Evolutionary conservation across 2,888 invertebrate species (phyloP).

Genomic region (Folsomia manolachei): DNA sequence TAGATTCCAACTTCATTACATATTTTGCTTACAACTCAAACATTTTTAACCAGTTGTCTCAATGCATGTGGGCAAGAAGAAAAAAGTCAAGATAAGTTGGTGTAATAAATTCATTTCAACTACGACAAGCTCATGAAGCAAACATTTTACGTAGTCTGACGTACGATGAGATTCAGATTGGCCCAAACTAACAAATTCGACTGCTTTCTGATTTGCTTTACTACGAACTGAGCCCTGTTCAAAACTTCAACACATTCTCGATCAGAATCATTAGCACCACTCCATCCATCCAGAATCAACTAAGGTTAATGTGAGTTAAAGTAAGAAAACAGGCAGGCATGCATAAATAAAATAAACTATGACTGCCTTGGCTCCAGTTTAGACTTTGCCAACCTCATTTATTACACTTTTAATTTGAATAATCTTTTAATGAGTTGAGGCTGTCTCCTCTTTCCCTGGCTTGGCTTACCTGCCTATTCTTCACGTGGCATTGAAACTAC

Average conservation of each 20-base stretch:
- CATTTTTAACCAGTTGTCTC: background rate
- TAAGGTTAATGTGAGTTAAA: too few species aligned
- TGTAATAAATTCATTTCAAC: background rate
- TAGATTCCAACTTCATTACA: constrained; percentile 6
- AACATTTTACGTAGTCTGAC: background rate
- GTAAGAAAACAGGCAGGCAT: too few species aligned
- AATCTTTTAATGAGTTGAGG: constrained; percentile 15
- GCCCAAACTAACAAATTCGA: background rate
- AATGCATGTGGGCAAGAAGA: too few species aligned
- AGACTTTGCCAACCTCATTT: constrained; percentile 3
- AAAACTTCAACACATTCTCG: background rate
- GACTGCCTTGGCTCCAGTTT: too few species aligned
- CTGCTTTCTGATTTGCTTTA: background rate
- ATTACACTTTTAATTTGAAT: constrained; percentile 23
- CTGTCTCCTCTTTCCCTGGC: background rate
- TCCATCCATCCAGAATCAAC: background rate
- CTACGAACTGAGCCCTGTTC: background rate
- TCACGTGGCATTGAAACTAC: too few species aligned
- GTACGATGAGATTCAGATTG: background rate
- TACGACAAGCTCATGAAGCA: background rate
- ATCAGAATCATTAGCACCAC: background rate
- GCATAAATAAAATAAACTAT: too few species aligned
- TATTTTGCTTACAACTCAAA: background rate
- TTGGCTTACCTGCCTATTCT: too few species aligned
- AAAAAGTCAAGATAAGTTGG: background rate